These are phyloP conservation scores for Tragulus kanchil DNA, from an alignment of 2,113 vertebrate genomes.

Conservation along the genomic window DNA sequence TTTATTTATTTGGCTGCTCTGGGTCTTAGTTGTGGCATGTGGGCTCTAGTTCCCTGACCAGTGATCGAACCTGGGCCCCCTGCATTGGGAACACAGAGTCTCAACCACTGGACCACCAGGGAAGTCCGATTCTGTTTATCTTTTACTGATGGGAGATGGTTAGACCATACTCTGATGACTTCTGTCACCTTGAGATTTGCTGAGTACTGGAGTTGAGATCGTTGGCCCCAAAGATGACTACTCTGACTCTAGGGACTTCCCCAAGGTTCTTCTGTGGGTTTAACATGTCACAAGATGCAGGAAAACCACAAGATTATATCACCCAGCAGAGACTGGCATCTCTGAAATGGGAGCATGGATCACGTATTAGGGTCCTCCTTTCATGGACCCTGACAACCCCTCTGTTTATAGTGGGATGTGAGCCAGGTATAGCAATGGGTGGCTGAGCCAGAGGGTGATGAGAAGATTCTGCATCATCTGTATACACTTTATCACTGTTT, in stretches of 20 bases:
- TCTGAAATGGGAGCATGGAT: slow-evolving; percentile 54
- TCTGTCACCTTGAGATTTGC: slow-evolving; percentile 13
- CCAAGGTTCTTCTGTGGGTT: not conserved
- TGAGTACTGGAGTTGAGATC: not conserved
- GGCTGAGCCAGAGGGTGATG: not conserved
- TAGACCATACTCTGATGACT: not conserved
- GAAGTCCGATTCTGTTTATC: not conserved
- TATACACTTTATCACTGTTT: not conserved
- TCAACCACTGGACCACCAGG: no score
- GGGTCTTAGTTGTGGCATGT: no score
- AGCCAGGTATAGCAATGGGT: not conserved
- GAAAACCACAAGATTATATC: slow-evolving; percentile 47
- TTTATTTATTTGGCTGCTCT: no score
- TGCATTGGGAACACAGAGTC: no score
- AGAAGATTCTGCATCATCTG: not conserved
- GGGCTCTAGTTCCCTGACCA: no score
- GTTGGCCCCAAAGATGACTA: slow-evolving; percentile 30
- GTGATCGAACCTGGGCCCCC: no score
- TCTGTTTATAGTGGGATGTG: not conserved
- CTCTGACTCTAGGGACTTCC: slow-evolving; percentile 17
- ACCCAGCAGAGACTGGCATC: slow-evolving; percentile 5
- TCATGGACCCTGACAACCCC: slow-evolving; percentile 1
- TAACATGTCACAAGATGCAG: slow-evolving; percentile 35
- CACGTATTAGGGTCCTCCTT: slow-evolving; percentile 34
- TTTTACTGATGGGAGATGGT: not conserved